phyloP scores from a whole-genome alignment of 2,888 invertebrate genomes.

The Melinaea menophilus region DNA sequence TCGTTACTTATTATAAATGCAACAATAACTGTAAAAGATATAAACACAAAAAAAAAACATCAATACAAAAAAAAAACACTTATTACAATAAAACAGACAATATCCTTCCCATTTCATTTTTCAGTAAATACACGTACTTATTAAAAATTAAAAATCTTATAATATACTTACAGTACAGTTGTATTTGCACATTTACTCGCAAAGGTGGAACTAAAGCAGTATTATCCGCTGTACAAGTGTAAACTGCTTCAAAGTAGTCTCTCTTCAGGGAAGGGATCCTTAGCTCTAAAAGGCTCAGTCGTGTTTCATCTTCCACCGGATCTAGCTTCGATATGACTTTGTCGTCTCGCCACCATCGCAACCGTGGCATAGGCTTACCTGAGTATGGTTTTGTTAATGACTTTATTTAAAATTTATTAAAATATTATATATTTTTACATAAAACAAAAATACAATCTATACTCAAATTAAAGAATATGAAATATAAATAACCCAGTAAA shows the following conservation, averaged over 20 bases:
- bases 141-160: conserved; percentile 7
- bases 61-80: neutral
- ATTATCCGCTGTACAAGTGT: conserved; percentile 85
- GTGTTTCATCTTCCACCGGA: conserved; percentile 59
- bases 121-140: neutral
- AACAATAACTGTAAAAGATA: too few relatives aligned
- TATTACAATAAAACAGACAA: neutral
- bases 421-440: neutral
- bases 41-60: too few relatives aligned
- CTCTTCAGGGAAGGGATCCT: conserved; percentile 71
- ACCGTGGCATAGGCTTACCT: conserved; percentile 71
- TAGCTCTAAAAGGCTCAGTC: conserved; percentile 56
- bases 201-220: conserved; percentile 82
- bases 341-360: conserved; percentile 72
- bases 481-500: neutral
- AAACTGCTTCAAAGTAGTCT: conserved; percentile 82
- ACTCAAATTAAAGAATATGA: neutral
- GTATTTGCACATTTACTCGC: conserved; percentile 81
- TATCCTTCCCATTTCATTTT: neutral
- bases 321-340: conserved; percentile 62
- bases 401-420: neutral
- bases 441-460: neutral
- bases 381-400: conserved; percentile 11
- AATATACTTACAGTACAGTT: conserved; percentile 80
- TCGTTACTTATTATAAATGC: too few relatives aligned